Evolutionary conservation across 2,888 invertebrate genomes (phyloP).

Genomic region (Cartodere bifasciata): DNA sequence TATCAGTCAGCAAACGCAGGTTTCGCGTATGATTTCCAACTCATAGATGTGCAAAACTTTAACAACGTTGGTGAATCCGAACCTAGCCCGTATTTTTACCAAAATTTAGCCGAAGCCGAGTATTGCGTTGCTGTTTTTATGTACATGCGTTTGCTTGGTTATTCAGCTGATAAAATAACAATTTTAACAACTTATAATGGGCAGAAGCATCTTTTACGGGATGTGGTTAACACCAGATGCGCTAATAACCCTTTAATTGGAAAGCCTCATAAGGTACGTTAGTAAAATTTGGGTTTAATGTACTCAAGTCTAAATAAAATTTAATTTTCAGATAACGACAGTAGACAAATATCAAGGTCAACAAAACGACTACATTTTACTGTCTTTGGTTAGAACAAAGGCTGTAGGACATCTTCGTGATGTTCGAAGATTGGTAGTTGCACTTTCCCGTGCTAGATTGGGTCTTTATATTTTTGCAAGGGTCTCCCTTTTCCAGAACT

Average conservation of each 20-base stretch:
- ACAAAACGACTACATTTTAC: conserved; percentile 95
- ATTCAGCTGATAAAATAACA: conserved; percentile 92
- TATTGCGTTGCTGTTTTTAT: conserved; percentile 95
- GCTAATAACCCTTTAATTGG: conserved; percentile 92
- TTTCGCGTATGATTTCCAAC: conserved; percentile 83
- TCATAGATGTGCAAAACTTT: conserved; percentile 93
- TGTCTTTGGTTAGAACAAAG: conserved; percentile 90
- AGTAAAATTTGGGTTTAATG: background rate
- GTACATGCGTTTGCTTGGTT: conserved; percentile 96
- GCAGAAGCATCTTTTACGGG: conserved; percentile 92
- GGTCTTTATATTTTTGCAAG: conserved; percentile 95
- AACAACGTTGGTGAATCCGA: conserved; percentile 95
- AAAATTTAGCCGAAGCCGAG: conserved; percentile 84
- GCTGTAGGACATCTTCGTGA: conserved; percentile 97
- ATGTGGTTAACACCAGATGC: conserved; percentile 88
- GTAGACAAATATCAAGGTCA: conserved; percentile 99
- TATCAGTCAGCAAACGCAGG: conserved; percentile 89
- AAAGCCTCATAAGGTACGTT: conserved; percentile 66
- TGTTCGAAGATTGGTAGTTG: conserved; percentile 91
- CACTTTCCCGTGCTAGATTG: conserved; percentile 92
- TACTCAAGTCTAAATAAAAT: background rate
- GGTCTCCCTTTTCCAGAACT: conserved; percentile 86
- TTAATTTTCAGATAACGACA: conserved; percentile 57
- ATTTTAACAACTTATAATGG: conserved; percentile 99
- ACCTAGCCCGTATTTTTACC: conserved; percentile 97